Percentiles rank a stretch among this genome's conserved stretches.
Conservation (phyloP, 2,888 invertebrate genomes). For the Heteropelma amictum region DNA sequence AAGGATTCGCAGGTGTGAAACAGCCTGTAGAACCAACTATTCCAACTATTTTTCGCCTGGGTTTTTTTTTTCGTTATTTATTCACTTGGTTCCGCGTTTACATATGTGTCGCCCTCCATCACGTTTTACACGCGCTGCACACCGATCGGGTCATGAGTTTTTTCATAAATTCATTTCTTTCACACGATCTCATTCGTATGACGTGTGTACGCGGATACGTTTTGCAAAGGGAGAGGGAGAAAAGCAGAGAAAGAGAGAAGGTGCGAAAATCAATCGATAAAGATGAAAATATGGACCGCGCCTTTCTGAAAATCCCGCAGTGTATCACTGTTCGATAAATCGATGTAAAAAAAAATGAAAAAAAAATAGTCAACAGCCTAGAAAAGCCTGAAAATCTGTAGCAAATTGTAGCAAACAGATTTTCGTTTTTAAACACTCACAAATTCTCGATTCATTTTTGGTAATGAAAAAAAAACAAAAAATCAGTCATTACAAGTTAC, state of each 20-base stretch:
- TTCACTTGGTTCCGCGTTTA: no score
- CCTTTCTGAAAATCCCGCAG: no score
- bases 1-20: background rate
- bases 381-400: no score
- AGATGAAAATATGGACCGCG: slow-evolving; percentile 14
- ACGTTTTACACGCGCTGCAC: slow-evolving; percentile 17
- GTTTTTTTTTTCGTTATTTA: no score
- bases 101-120: background rate
- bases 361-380: no score
- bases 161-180: slow-evolving; percentile 39
- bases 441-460: no score
- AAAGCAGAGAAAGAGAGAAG: background rate
- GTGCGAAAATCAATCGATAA: slow-evolving; percentile 37
- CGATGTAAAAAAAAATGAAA: no score
- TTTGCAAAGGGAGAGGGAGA: background rate
- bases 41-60: background rate
- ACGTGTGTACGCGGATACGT: background rate
- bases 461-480: no score
- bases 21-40: slow-evolving; percentile 15
- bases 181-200: slow-evolving; percentile 2
- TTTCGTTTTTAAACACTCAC: no score
- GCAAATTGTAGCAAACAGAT: no score
- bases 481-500: no score
- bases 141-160: slow-evolving; percentile 10
- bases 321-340: no score